Conservation (phyloP, 2,888 invertebrate genomes). For the Caenorhabditis macrosperma region DNA sequence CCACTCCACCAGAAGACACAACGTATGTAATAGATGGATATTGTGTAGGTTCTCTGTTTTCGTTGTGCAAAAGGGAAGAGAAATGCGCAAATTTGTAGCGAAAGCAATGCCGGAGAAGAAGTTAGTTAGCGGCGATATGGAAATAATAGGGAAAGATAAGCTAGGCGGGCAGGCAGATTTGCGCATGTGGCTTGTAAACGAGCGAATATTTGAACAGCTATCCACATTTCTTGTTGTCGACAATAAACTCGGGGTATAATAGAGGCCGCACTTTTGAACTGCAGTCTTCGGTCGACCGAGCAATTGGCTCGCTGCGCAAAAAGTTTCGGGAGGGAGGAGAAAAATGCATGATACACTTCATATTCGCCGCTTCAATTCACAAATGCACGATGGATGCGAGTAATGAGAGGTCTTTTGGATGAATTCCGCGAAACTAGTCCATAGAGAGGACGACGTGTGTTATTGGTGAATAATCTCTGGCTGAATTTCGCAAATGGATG, state of each 20-base stretch:
- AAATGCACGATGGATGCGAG: constrained; percentile 8
- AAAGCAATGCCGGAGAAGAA: constrained; percentile 1
- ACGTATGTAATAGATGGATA: not conserved
- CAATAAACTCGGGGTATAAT: not conserved
- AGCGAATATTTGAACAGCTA: constrained; percentile 49
- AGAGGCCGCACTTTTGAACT: constrained; percentile 6
- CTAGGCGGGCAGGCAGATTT: constrained; percentile 9
- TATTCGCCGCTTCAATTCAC: constrained; percentile 30
- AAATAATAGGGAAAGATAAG: constrained; percentile 1
- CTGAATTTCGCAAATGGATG: constrained; percentile 6
- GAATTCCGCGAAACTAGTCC: constrained; percentile 17
- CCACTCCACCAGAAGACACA: constrained; percentile 7
- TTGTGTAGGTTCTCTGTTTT: constrained; percentile 6
- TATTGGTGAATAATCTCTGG: constrained; percentile 10
- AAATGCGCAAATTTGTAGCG: not conserved
- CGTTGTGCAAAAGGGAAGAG: not conserved
- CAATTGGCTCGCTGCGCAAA: no score
- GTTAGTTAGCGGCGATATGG: not conserved
- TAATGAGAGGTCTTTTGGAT: constrained; percentile 20
- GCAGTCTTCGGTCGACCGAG: not conserved
- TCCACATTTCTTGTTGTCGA: constrained; percentile 27
- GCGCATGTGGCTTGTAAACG: not conserved
- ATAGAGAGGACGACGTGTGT: not conserved
- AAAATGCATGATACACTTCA: constrained; percentile 29
- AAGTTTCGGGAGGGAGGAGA: not conserved